phyloP scores from a whole-genome alignment of 1,140 invertebrate species.

The Microplitis mediator region DNA sequence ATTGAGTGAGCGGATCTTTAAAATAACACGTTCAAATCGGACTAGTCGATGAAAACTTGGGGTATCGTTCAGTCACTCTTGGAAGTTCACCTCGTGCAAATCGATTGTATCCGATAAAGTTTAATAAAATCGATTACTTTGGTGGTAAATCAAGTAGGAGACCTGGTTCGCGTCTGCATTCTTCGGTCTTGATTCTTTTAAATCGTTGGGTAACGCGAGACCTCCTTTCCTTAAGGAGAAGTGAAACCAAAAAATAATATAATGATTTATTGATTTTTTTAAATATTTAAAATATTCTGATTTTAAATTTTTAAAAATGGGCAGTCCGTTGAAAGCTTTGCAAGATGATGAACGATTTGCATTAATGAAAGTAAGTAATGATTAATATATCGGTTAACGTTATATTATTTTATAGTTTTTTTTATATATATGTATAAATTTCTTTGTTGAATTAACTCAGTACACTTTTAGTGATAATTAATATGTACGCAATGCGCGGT shows the following conservation, averaged over 20 bases:
- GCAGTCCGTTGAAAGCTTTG: slow-evolving; percentile 27
- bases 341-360: slow-evolving; percentile 69
- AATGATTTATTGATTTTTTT: not conserved
- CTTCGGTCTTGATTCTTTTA: too few relatives aligned
- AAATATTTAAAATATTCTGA: not conserved
- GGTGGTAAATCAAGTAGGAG: too few relatives aligned
- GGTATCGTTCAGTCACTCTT: not conserved
- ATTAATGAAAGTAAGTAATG: slow-evolving; percentile 69
- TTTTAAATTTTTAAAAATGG: slow-evolving; percentile 14
- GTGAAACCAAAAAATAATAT: not conserved
- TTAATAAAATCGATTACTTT: too few relatives aligned
- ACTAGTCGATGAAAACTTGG: not conserved
- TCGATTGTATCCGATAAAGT: not conserved
- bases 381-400: not conserved
- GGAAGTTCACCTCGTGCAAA: not conserved
- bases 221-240: too few relatives aligned
- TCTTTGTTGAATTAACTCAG: too few relatives aligned
- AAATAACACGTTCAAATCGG: not conserved
- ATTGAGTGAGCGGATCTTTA: not conserved
- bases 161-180: too few relatives aligned
- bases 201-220: too few relatives aligned
- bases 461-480: too few relatives aligned
- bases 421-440: not conserved
- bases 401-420: not conserved
- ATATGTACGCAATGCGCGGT: too few relatives aligned